Evolutionary conservation across 2,113 vertebrate species (phyloP).

Genomic region (Galeopterus variegatus): DNA sequence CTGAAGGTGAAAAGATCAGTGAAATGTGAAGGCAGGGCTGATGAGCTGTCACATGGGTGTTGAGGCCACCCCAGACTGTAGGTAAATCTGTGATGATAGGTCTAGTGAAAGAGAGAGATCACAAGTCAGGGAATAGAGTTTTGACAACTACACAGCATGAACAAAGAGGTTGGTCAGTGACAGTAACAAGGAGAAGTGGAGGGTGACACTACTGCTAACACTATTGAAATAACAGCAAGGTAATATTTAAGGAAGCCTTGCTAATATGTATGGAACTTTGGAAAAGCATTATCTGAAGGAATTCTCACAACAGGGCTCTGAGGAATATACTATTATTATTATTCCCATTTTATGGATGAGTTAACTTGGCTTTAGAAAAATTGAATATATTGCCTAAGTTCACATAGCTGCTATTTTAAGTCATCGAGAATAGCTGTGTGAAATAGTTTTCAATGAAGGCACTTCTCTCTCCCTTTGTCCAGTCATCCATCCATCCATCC

Average conservation of each 20-base stretch:
- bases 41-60: not conserved
- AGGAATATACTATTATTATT: not conserved
- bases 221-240: not conserved
- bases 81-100: not conserved
- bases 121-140: not conserved
- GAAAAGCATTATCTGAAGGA: not conserved
- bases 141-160: not conserved
- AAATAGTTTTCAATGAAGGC: slow-evolving; percentile 24
- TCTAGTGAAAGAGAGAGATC: not conserved
- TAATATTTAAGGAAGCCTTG: not conserved
- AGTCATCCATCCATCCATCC: not conserved
- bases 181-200: not conserved
- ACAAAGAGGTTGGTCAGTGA: not conserved
- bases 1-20: not conserved
- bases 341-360: not conserved
- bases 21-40: not conserved
- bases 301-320: not conserved
- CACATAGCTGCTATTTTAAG: not conserved
- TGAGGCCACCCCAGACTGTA: not conserved
- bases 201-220: not conserved
- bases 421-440: not conserved
- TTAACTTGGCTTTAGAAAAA: not conserved
- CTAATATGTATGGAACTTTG: not conserved
- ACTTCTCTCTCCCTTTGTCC: not conserved
- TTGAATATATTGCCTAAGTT: not conserved